These are phyloP conservation scores for Pseudorectes ferrugineus DNA, from an alignment of 2,113 vertebrate species.

Conservation along the genomic window DNA sequence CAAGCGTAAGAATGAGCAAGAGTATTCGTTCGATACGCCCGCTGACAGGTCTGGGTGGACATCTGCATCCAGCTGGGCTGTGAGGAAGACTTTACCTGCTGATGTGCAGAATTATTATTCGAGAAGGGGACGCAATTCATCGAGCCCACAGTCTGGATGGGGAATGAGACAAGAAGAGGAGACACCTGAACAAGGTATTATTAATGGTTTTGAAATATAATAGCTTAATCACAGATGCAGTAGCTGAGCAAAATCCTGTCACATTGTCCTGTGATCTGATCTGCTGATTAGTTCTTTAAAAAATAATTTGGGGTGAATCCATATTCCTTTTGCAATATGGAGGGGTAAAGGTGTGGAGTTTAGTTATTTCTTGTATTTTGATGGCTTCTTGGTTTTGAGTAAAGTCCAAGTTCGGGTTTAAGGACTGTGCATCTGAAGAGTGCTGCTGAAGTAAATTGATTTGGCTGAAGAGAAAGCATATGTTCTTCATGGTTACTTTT, in stretches of 20 bases:
- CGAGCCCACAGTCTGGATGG: constrained; percentile 81
- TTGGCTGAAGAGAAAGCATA: neutral
- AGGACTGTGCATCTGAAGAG: neutral
- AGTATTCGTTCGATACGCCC: constrained; percentile 76
- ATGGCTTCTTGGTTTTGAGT: neutral
- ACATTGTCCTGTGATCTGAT: neutral
- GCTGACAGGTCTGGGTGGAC: constrained; percentile 95
- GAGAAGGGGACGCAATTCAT: constrained; percentile 81
- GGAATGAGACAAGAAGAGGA: constrained; percentile 83
- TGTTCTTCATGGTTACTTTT: neutral
- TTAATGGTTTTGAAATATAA: neutral
- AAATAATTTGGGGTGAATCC: neutral
- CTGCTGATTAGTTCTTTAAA: neutral
- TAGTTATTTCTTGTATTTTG: neutral
- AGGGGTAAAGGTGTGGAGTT: neutral
- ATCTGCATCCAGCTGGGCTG: constrained; percentile 94
- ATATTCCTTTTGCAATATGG: neutral
- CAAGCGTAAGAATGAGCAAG: constrained; percentile 81
- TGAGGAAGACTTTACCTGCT: constrained; percentile 91
- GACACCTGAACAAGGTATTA: constrained; percentile 76
- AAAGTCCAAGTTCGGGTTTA: neutral
- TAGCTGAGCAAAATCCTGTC: neutral
- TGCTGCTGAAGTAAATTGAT: neutral
- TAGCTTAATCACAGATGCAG: neutral
- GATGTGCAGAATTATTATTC: constrained; percentile 98